Evolutionary conservation across 2,888 invertebrate genomes (phyloP).

Genomic region (Tethea ocularis): DNA sequence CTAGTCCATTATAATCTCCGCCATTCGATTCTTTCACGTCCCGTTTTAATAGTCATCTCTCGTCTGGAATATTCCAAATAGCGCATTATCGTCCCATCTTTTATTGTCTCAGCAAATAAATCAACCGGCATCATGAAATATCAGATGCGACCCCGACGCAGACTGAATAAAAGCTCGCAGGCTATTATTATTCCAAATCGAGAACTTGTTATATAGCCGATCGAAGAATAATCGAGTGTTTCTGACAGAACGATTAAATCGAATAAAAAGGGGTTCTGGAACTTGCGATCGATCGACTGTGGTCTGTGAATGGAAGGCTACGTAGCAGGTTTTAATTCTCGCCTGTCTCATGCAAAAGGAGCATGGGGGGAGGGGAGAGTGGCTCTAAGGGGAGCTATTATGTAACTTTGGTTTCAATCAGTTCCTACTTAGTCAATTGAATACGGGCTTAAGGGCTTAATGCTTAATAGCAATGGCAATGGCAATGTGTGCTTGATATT

Average conservation of each 20-base stretch:
- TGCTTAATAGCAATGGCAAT: too few relatives aligned
- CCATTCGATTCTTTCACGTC: background rate
- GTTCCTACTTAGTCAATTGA: too few relatives aligned
- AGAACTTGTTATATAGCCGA: background rate
- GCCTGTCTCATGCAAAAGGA: background rate
- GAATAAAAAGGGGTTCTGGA: slow-evolving; percentile 5
- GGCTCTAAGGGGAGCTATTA: background rate
- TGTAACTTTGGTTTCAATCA: too few relatives aligned
- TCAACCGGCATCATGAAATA: background rate
- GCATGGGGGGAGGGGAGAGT: background rate
- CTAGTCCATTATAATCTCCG: too few relatives aligned
- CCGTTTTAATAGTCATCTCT: background rate
- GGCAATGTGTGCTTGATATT: too few relatives aligned
- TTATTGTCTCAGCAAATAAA: slow-evolving; percentile 3
- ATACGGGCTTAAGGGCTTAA: too few relatives aligned
- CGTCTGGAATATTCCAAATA: background rate
- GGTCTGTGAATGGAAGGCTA: slow-evolving; percentile 4
- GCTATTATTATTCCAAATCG: background rate
- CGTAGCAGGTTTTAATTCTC: slow-evolving; percentile 3
- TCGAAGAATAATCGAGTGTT: slow-evolving; percentile 4
- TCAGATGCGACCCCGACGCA: background rate
- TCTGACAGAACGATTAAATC: slow-evolving; percentile 4
- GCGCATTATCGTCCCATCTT: background rate
- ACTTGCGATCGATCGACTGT: background rate
- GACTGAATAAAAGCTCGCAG: background rate